Percentiles rank a stretch among this genome's conserved stretches.
Conservation (phyloP, 2,113 vertebrate species). For the Neopipo cinnamomea region DNA sequence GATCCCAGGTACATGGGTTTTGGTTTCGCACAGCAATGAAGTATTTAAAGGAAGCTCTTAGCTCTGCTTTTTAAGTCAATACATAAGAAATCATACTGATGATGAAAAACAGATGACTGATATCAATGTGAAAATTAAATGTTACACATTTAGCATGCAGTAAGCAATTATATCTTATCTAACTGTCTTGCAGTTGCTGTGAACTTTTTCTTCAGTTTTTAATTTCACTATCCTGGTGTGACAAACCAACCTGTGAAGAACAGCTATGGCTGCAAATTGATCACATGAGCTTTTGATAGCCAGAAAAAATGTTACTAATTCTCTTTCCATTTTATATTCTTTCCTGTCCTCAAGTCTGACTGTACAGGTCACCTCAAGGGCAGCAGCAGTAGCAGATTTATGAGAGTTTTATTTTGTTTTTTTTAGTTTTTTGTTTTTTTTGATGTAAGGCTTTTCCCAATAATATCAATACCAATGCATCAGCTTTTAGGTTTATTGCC, state of each 20-base stretch:
- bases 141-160: not conserved
- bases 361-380: not conserved
- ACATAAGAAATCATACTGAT: not conserved
- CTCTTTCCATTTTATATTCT: not conserved
- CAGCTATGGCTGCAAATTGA: not conserved
- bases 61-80: not conserved
- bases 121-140: not conserved
- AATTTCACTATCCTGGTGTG: not conserved
- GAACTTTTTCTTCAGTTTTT: not conserved
- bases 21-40: not conserved
- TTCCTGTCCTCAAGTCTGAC: not conserved
- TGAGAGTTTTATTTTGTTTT: not conserved
- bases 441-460: not conserved
- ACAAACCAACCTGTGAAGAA: not conserved
- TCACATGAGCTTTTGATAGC: not conserved
- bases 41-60: not conserved
- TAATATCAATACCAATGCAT: not conserved
- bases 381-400: not conserved
- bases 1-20: not conserved
- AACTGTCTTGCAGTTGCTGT: not conserved
- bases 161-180: not conserved
- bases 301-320: not conserved
- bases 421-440: not conserved
- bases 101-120: not conserved
- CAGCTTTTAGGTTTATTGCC: not conserved